Conservation (phyloP, 2,888 invertebrate genomes). For the Tanytarsus gracilentus region DNA sequence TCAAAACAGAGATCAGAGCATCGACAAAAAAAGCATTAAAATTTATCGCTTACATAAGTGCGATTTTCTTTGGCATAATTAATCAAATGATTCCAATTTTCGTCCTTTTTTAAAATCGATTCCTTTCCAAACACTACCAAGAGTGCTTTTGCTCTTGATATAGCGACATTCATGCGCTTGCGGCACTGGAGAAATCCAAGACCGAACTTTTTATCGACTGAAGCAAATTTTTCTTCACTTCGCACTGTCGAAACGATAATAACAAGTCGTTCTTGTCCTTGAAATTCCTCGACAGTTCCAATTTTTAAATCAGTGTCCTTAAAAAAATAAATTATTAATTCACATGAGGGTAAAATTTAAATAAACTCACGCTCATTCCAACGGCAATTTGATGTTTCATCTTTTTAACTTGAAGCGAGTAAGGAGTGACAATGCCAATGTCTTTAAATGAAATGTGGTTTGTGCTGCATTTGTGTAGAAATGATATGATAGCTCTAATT, state of each 20-base stretch:
- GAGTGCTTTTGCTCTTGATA: constrained; percentile 73
- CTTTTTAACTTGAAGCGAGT: constrained; percentile 70
- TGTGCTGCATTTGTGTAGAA: background rate
- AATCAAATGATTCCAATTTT: constrained; percentile 59
- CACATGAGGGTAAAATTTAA: background rate
- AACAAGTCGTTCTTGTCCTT: constrained; percentile 60
- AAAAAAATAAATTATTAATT: constrained; percentile 35
- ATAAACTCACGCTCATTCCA: background rate
- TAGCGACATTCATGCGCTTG: constrained; percentile 79
- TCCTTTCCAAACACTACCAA: constrained; percentile 75
- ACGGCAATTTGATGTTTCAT: background rate
- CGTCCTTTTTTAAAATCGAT: constrained; percentile 51
- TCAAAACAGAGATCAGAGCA: background rate
- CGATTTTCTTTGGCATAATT: constrained; percentile 44
- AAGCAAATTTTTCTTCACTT: constrained; percentile 43
- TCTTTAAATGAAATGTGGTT: constrained; percentile 44
- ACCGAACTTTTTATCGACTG: constrained; percentile 46
- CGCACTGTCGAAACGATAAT: constrained; percentile 66
- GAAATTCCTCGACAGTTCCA: constrained; percentile 78
- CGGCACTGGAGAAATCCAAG: constrained; percentile 66
- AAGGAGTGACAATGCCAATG: constrained; percentile 80
- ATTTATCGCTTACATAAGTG: background rate
- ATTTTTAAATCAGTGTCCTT: constrained; percentile 56
- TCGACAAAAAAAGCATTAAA: background rate
- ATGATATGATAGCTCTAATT: constrained; percentile 37